These are phyloP conservation scores for Drosophila pegasa DNA, from an alignment of 2,888 invertebrate species.

Conservation along the genomic window DNA sequence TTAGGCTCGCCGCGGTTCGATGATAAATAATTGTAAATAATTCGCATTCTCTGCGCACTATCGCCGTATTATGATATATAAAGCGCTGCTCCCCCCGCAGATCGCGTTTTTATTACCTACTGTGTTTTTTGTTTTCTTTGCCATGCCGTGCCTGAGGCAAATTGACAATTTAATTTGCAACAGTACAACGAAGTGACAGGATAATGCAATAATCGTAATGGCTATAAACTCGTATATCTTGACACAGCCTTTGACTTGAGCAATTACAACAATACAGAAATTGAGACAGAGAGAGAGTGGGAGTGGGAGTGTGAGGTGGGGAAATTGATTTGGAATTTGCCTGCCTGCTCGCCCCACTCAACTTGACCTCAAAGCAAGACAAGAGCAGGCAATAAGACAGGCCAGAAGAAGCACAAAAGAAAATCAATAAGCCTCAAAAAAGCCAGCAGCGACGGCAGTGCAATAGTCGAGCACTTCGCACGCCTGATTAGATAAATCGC, in stretches of 20 bases:
- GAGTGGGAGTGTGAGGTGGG: background rate
- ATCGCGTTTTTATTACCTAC: slow-evolving; percentile 50
- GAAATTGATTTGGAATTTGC: slow-evolving; percentile 51
- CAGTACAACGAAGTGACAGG: slow-evolving; percentile 66
- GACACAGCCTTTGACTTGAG: slow-evolving; percentile 36
- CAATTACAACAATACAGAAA: slow-evolving; percentile 22
- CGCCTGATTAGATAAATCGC: slow-evolving; percentile 72
- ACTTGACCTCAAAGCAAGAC: slow-evolving; percentile 24
- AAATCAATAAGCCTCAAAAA: slow-evolving; percentile 70
- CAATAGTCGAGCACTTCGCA: slow-evolving; percentile 63
- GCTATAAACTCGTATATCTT: slow-evolving; percentile 34
- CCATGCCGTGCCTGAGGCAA: slow-evolving; percentile 55
- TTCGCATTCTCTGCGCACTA: slow-evolving; percentile 6
- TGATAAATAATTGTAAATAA: slow-evolving; percentile 21
- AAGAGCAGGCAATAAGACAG: slow-evolving; percentile 9
- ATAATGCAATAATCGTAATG: slow-evolving; percentile 74
- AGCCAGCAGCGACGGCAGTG: slow-evolving; percentile 36
- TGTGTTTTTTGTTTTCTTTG: background rate
- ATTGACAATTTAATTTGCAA: slow-evolving; percentile 78
- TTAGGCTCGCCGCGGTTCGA: slow-evolving; percentile 21
- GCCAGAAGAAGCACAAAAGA: slow-evolving; percentile 32
- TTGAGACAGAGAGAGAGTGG: too few species aligned
- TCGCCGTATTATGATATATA: slow-evolving; percentile 32
- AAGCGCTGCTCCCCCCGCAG: slow-evolving; percentile 21
- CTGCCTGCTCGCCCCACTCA: slow-evolving; percentile 8